Evolutionary conservation across 2,888 invertebrate species (phyloP).

Genomic region (Catocala nupta): DNA sequence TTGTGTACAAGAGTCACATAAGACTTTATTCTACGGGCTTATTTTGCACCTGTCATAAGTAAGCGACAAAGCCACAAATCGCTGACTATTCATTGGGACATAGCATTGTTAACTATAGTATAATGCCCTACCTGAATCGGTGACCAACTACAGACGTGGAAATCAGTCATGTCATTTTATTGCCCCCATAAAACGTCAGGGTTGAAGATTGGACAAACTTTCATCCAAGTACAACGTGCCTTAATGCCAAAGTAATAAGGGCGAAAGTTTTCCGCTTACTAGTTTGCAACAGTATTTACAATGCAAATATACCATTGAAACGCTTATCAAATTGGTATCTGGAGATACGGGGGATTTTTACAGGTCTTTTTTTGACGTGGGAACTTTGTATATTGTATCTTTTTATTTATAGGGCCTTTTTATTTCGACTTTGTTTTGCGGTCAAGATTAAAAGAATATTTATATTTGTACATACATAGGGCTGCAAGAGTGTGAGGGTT

Average conservation of each 20-base stretch:
- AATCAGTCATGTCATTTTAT: slow-evolving; percentile 41
- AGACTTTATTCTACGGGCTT: too few species aligned
- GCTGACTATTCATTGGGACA: slow-evolving; percentile 5
- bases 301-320: slow-evolving; percentile 31
- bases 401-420: slow-evolving; percentile 8
- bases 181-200: slow-evolving; percentile 38
- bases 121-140: slow-evolving; percentile 19
- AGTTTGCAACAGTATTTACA: slow-evolving; percentile 43
- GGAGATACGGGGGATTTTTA: slow-evolving; percentile 21
- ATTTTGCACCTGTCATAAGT: too few species aligned
- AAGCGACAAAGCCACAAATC: not conserved
- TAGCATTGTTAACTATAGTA: not conserved
- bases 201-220: slow-evolving; percentile 35
- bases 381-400: slow-evolving; percentile 23
- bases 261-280: slow-evolving; percentile 30
- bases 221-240: slow-evolving; percentile 18
- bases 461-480: not conserved
- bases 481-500: not conserved
- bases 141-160: slow-evolving; percentile 34
- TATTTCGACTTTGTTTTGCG: slow-evolving; percentile 2
- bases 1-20: too few species aligned
- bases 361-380: slow-evolving; percentile 32
- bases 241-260: slow-evolving; percentile 40
- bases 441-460: not conserved
- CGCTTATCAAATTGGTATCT: slow-evolving; percentile 42